Evolutionary conservation across 1,140 invertebrate species (phyloP).

Genomic region (Megathymus violae): DNA sequence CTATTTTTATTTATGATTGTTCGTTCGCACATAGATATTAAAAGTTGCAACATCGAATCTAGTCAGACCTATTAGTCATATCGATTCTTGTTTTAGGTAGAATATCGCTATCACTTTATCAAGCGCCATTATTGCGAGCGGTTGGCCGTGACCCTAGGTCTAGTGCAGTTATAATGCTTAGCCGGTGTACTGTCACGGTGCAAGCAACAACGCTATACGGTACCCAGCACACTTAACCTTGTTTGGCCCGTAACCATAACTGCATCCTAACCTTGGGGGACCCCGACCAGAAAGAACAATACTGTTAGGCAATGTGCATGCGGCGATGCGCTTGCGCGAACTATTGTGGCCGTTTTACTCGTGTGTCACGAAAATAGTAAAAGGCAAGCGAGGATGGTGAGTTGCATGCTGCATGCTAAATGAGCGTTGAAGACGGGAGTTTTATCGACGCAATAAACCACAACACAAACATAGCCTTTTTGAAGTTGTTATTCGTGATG

Average conservation of each 20-base stretch:
- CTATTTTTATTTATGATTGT: neutral
- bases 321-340: slow-evolving; percentile 17
- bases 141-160: slow-evolving; percentile 62
- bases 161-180: slow-evolving; percentile 51
- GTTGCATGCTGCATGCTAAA: neutral
- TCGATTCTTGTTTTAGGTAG: slow-evolving; percentile 28
- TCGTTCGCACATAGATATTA: neutral
- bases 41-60: too few species aligned
- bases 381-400: neutral
- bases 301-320: slow-evolving; percentile 37
- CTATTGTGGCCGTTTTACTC: too few species aligned
- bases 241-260: slow-evolving; percentile 61
- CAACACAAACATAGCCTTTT: neutral
- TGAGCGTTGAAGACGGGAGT: neutral
- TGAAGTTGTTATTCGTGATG: too few species aligned
- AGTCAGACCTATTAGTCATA: slow-evolving; percentile 32
- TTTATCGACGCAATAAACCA: neutral
- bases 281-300: slow-evolving; percentile 45
- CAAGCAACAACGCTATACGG: slow-evolving; percentile 15
- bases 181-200: slow-evolving; percentile 40
- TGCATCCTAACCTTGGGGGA: slow-evolving; percentile 60
- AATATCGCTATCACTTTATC: slow-evolving; percentile 27
- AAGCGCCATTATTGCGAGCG: slow-evolving; percentile 46
- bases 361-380: neutral
- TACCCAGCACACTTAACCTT: slow-evolving; percentile 54